Evolutionary conservation across 2,888 invertebrate genomes (phyloP).

Genomic region (Phengaris alcon): DNA sequence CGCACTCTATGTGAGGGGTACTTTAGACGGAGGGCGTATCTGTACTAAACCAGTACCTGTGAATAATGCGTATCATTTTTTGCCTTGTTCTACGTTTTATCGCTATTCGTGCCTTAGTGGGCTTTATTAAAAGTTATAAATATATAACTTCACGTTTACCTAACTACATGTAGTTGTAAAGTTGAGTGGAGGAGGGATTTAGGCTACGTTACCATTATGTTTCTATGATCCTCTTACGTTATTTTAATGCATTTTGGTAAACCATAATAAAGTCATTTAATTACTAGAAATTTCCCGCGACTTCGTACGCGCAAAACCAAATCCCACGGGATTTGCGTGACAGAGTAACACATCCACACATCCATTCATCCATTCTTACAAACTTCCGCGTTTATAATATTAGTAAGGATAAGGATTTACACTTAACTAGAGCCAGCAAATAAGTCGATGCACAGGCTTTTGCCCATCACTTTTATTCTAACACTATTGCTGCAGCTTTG

Average conservation of each 20-base stretch:
- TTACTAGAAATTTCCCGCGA: too few species aligned
- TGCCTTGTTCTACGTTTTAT: constrained; percentile 51
- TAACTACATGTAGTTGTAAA: constrained; percentile 43
- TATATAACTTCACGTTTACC: constrained; percentile 50
- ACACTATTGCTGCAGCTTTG: too few species aligned
- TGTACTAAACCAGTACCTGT: constrained; percentile 47
- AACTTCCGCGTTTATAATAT: too few species aligned
- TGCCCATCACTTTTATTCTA: too few species aligned
- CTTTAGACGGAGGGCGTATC: constrained; percentile 32
- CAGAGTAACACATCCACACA: background rate
- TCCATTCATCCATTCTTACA: too few species aligned
- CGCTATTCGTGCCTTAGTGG: constrained; percentile 41
- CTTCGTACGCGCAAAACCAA: too few species aligned
- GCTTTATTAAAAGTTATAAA: constrained; percentile 58
- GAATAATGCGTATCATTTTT: constrained; percentile 59
- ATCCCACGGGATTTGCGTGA: background rate
- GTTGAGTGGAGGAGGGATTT: background rate
- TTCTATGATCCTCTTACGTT: background rate
- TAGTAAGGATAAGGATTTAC: too few species aligned
- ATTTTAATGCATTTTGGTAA: too few species aligned
- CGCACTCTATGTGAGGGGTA: constrained; percentile 4
- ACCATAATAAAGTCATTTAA: too few species aligned
- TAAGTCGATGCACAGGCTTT: too few species aligned
- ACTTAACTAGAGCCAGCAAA: too few species aligned
- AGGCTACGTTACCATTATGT: background rate